Evolutionary conservation across 2,888 invertebrate species (phyloP).

Genomic region (Spodoptera exigua): DNA sequence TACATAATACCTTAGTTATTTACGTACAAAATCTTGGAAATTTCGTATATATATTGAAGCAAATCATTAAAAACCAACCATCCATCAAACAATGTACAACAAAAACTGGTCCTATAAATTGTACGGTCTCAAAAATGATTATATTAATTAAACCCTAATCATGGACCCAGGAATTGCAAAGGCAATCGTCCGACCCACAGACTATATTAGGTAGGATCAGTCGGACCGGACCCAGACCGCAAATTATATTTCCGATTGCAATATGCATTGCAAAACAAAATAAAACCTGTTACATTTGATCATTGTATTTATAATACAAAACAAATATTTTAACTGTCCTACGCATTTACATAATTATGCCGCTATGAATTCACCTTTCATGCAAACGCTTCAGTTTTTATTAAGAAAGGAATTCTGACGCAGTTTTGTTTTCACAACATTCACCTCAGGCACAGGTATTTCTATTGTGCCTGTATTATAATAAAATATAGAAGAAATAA

Average conservation of each 20-base stretch:
- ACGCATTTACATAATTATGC: slow-evolving; percentile 3
- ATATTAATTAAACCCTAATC: slow-evolving; percentile 68
- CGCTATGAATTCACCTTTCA: slow-evolving; percentile 1
- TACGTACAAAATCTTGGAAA: background rate
- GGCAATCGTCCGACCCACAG: slow-evolving; percentile 39
- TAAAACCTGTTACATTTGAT: background rate
- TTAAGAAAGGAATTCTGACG: slow-evolving; percentile 22
- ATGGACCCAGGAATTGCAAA: slow-evolving; percentile 46
- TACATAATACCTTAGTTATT: background rate
- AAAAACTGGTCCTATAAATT: slow-evolving; percentile 56
- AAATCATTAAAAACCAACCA: slow-evolving; percentile 27
- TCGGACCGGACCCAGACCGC: slow-evolving; percentile 8
- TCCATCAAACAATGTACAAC: slow-evolving; percentile 29
- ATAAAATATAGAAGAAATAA: slow-evolving; percentile 41
- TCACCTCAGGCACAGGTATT: slow-evolving; percentile 34
- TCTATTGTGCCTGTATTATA: slow-evolving; percentile 49
- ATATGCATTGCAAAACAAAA: slow-evolving; percentile 10
- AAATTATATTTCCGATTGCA: slow-evolving; percentile 33
- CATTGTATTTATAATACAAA: no score
- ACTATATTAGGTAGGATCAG: slow-evolving; percentile 57
- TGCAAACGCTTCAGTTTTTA: slow-evolving; percentile 20
- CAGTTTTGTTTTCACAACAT: slow-evolving; percentile 51
- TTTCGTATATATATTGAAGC: slow-evolving; percentile 14
- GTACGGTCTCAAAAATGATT: slow-evolving; percentile 54
- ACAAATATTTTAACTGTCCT: no score